phyloP scores from a whole-genome alignment of 2,797 vertebrate species.

The Gobio occitaniae region DNA sequence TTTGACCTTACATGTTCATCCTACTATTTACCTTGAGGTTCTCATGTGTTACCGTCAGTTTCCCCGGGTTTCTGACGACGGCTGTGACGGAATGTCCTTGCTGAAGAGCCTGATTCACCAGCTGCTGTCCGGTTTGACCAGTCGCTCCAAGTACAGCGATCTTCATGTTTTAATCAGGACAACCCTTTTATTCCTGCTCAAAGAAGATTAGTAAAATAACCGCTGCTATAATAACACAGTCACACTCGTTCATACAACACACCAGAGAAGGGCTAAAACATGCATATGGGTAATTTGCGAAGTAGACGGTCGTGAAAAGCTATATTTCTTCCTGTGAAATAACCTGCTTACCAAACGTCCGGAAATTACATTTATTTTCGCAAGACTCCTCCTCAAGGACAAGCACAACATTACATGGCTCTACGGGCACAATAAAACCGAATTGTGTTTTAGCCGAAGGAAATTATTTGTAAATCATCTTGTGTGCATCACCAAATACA shows the following conservation, averaged over 20 bases:
- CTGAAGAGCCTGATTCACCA: slow-evolving; percentile 80
- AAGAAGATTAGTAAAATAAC: background rate
- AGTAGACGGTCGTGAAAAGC: background rate
- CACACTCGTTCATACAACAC: background rate
- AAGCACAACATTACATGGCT: background rate
- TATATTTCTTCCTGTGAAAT: background rate
- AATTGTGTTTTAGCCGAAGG: background rate
- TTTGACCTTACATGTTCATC: background rate
- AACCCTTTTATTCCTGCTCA: background rate
- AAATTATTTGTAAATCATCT: background rate
- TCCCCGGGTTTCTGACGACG: slow-evolving; percentile 78
- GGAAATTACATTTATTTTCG: background rate
- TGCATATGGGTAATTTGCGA: background rate
- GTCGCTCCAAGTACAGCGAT: slow-evolving; percentile 82
- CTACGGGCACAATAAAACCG: background rate
- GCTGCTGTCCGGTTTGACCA: slow-evolving; percentile 79
- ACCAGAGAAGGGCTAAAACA: background rate
- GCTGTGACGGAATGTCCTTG: slow-evolving; percentile 81
- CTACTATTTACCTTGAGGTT: slow-evolving; percentile 77
- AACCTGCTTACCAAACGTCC: background rate
- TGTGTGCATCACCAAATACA: background rate
- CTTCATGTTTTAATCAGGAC: slow-evolving; percentile 73
- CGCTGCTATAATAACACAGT: background rate
- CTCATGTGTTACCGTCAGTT: slow-evolving; percentile 75
- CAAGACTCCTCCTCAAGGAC: background rate